Percentiles rank a stretch among this genome's conserved stretches.
These are phyloP conservation scores for Castor canadensis DNA, from an alignment of 2,113 vertebrate species.

Conservation along the genomic window DNA sequence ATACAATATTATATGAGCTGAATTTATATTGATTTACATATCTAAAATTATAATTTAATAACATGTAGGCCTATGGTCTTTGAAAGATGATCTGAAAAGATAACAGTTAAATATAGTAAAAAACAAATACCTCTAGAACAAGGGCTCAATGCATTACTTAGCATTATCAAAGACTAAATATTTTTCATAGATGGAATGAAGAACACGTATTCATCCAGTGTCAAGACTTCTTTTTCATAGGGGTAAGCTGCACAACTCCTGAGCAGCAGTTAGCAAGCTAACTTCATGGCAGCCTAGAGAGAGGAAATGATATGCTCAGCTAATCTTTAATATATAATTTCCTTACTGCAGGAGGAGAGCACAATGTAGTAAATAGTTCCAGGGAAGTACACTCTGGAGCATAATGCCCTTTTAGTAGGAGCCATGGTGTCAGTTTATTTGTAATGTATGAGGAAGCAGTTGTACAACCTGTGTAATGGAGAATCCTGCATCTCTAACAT, in stretches of 20 bases:
- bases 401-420: neutral
- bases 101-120: neutral
- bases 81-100: neutral
- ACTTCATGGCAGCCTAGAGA: neutral
- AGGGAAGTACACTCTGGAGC: neutral
- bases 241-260: neutral
- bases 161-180: neutral
- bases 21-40: neutral
- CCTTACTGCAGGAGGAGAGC: neutral
- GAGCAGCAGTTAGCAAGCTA: neutral
- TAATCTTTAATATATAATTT: slow-evolving; percentile 62
- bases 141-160: neutral
- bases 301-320: slow-evolving; percentile 33
- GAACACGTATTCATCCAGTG: neutral
- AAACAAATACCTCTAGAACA: neutral
- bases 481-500: neutral
- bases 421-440: neutral
- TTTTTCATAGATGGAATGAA: neutral
- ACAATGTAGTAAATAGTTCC: neutral
- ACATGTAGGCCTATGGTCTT: neutral
- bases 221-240: neutral
- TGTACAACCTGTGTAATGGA: neutral
- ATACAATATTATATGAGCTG: neutral
- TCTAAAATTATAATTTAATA: neutral
- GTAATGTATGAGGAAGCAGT: neutral